Evolutionary conservation across 2,797 vertebrate species (phyloP), one percentile per base, ranked within the genome.

Genomic region (Amniataba percoides): DNA sequence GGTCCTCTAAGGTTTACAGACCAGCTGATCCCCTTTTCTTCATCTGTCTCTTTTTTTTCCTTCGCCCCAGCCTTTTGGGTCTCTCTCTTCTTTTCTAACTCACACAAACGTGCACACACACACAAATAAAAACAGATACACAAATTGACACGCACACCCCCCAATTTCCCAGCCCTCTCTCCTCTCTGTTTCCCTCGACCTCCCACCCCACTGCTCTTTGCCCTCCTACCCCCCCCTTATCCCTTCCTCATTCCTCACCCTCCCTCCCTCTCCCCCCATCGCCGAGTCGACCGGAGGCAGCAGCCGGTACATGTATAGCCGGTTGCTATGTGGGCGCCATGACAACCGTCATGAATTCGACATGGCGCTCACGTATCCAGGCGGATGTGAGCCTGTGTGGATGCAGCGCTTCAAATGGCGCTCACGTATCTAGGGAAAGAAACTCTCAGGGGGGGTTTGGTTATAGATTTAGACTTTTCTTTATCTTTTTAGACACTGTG

Each of bases 251-350:
- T 27, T 18, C 19, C 59, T 18, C 53, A 12, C 55, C 43, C 60
- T 18, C 39, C 21, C 62, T 15, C 21, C 12, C 27, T 31, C 42
- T 23, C 39, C 40, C 65, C 25, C 55, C 49, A 58, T 57, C 66
- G 57, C 72, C 61, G 87, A 93, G 89, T 88, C 80, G 88, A 93
- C 94, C 90, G 81, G 90, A 94, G 92, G 92, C 91, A 93, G 93
- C 92, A 88, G 89, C 83, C 72, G 56, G 66, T 90, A 90, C 89
- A 93, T 90, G 90, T 93, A 87, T 90, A 87, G 89, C 81, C 65
- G 73, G 94, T 95, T 95, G 94, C 94, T 95, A 95, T 94, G 94
- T 84, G 90, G 94, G 92, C 87, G 78, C 94, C 94, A 94, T 95
- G 94, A 94, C 94, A 95, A 95, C 94, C 88, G 80, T 89, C 92